Percentiles rank a stretch among this genome's conserved stretches.
Conservation (phyloP, 2,113 vertebrate genomes). For the Cyanoramphus novaezelandiae region DNA sequence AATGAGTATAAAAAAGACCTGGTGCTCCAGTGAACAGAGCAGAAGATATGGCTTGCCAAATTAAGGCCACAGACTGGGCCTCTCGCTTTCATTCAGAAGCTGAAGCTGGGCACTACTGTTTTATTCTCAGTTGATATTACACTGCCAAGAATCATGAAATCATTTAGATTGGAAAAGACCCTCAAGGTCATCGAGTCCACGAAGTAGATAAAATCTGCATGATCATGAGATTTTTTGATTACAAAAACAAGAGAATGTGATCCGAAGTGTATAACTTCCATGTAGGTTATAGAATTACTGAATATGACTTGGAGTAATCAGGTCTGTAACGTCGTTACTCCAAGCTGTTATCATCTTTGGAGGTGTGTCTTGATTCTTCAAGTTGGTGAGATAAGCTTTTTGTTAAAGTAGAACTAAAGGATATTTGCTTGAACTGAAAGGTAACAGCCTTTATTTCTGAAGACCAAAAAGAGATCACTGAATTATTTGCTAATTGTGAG, state of each 20-base stretch:
- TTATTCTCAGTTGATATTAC: not conserved
- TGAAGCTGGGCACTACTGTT: not conserved
- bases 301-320: not conserved
- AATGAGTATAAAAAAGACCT: not conserved
- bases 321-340: conserved; percentile 33
- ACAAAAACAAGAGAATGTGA: not conserved
- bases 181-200: not conserved
- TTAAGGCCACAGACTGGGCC: not conserved
- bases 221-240: not conserved
- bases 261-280: not conserved
- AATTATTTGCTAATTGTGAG: conserved; percentile 83
- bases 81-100: not conserved
- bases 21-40: not conserved
- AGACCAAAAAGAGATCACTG: conserved; percentile 61
- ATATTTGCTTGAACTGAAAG: conserved; percentile 2
- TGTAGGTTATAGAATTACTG: conserved; percentile 2
- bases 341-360: conserved; percentile 11
- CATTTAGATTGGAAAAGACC: not conserved
- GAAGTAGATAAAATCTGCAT: not conserved
- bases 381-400: conserved; percentile 31
- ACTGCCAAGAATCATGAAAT: not conserved
- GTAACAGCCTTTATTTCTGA: conserved; percentile 8
- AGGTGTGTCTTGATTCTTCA: conserved; percentile 34
- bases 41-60: not conserved
- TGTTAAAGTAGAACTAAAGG: conserved; percentile 36